These are phyloP conservation scores for Itoplectis maculator DNA, from an alignment of 2,888 invertebrate species.

Conservation along the genomic window DNA sequence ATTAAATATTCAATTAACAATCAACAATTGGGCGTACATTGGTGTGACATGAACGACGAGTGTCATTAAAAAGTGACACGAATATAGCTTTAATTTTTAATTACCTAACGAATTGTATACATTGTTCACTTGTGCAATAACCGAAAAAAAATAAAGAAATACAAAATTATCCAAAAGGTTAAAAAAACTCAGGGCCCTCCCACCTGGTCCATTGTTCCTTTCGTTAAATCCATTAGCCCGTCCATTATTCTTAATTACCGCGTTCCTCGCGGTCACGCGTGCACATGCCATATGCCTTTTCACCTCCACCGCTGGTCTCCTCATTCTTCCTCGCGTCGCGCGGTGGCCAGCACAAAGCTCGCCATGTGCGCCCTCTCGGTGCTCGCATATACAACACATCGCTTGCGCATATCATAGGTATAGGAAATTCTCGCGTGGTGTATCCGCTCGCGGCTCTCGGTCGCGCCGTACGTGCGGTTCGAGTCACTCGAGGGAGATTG, in stretches of 20 bases:
- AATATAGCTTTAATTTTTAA: too few species aligned
- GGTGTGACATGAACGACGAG: too few species aligned
- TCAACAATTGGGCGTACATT: too few species aligned
- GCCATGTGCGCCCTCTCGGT: slow-evolving; percentile 22
- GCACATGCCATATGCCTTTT: slow-evolving; percentile 34
- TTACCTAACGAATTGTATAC: too few species aligned
- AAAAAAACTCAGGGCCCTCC: slow-evolving; percentile 49
- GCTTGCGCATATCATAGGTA: too few species aligned
- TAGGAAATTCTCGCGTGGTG: slow-evolving; percentile 53
- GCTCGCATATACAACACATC: slow-evolving; percentile 22
- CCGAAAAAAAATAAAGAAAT: too few species aligned
- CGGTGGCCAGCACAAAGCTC: slow-evolving; percentile 41
- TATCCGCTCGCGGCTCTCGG: slow-evolving; percentile 25
- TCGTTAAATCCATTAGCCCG: slow-evolving; percentile 79
- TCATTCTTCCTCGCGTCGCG: slow-evolving; percentile 39
- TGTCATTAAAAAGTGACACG: too few species aligned
- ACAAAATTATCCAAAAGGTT: neutral
- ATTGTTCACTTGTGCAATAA: too few species aligned
- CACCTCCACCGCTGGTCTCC: slow-evolving; percentile 19
- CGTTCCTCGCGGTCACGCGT: slow-evolving; percentile 57
- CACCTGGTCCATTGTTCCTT: slow-evolving; percentile 80
- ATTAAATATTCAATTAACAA: too few species aligned
- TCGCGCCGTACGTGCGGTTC: neutral
- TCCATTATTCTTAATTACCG: slow-evolving; percentile 81
- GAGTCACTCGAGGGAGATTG: slow-evolving; percentile 26